Base-by-base conservation (phyloP, 1,140 invertebrate species). In the Drosophila parabipectinata region DNA sequence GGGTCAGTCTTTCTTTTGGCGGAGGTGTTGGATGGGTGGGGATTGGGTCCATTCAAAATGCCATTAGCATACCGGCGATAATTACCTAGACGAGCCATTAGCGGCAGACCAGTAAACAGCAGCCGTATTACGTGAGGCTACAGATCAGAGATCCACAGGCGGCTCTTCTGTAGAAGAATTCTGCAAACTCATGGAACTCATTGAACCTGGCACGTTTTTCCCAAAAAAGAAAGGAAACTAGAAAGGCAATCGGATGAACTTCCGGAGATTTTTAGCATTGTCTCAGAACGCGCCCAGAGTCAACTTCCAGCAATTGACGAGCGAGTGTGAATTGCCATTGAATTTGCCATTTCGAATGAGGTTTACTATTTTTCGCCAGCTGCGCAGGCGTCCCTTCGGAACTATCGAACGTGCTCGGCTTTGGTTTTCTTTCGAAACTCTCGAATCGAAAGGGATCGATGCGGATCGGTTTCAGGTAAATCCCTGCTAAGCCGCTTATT, bases 11-110 rank as follows among this genome's bases (percentile, higher is more conserved):
- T 37, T 21, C 26, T 67, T 44, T 55, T 55, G 61, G 54, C 34
- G 12, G 34, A n/a, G 41, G 41, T n/a, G n/a, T 15, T 6, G 2
- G 41, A 14, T 7, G 1, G 2, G 1, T 14, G 5, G 5, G n/a
- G 41, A 41, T 7, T 18, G 41, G n/a, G 45, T 63, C 74, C 57
- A 82, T 87, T 87, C 71, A 87, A 87, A 88, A 89, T 52, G 56
- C 83, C 83, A 88, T 88, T 88, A 88, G 83, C 83, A 88, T 83
- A 89, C 64, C 59, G 63, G 24, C 61, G 83, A 83, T 88, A 88
- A 88, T 88, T 88, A 72, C 68, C 67, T 71, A 67, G 64, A 45
- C 32, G 45, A 67, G 58, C 83, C 84, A 88, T 88, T 88, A 88
- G 83, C 83, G 81, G 64, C 64, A 39, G 54, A 67, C 60, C 59